phyloP scores from a whole-genome alignment of 2,888 invertebrate species.

The Cephus nigrinus region DNA sequence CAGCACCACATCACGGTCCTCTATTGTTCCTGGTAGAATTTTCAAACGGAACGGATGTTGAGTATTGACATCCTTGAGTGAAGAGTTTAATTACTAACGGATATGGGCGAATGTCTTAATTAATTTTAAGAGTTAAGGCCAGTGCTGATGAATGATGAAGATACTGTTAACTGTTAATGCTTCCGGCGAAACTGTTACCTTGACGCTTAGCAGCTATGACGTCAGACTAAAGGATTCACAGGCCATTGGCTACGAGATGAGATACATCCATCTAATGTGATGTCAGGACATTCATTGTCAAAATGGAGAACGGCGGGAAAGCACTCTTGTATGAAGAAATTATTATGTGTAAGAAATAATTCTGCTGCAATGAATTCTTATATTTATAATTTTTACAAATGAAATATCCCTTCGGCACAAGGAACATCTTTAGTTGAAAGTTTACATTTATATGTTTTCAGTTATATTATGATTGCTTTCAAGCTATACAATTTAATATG shows the following conservation, averaged over 20 bases:
- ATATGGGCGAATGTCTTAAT: neutral
- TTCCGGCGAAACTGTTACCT: neutral
- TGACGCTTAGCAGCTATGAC: neutral
- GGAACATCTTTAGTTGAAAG: neutral
- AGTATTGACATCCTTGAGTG: neutral
- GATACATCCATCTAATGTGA: neutral
- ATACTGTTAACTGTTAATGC: neutral
- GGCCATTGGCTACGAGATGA: neutral
- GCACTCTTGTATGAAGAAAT: neutral
- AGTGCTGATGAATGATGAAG: neutral
- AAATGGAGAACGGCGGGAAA: neutral
- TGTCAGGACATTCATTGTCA: neutral
- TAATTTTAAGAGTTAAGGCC: neutral
- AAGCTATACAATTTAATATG: neutral
- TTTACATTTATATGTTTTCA: neutral
- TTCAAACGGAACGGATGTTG: neutral
- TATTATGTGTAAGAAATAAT: neutral
- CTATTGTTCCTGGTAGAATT: neutral
- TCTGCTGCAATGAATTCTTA: neutral
- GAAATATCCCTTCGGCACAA: neutral
- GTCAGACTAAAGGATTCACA: neutral
- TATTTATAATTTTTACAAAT: neutral
- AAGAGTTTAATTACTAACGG: neutral
- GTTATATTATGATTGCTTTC: neutral
- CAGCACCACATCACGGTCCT: neutral